phyloP scores from a whole-genome alignment of 2,113 vertebrate genomes.

The Corydoras maculifer region DNA sequence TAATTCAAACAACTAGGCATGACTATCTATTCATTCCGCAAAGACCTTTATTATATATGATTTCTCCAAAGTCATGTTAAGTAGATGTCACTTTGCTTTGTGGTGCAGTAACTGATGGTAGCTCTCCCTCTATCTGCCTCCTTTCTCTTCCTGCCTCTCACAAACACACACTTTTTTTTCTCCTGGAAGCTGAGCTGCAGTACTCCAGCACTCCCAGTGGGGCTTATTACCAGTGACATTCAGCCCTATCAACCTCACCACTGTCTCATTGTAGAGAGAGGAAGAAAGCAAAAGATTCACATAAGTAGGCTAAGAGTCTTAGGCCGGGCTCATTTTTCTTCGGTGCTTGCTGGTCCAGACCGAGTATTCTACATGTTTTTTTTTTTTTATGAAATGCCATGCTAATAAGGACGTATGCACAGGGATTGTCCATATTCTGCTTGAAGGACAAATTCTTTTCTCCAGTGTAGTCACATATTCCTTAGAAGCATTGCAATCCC shows the following conservation, averaged over 20 bases:
- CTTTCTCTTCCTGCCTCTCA: too few relatives aligned
- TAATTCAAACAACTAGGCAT: constrained; percentile 5
- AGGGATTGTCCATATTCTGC: constrained; percentile 6
- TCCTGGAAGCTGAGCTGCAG: constrained; percentile 17
- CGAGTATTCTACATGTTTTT: constrained; percentile 9
- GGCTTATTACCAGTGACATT: constrained; percentile 37
- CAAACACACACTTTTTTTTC: background rate
- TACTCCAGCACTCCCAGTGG: constrained; percentile 28
- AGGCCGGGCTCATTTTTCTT: constrained; percentile 27
- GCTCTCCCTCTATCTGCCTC: too few relatives aligned
- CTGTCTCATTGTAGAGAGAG: constrained; percentile 26
- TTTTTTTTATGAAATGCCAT: constrained; percentile 3
- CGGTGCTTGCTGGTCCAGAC: constrained; percentile 26
- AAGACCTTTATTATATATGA: constrained; percentile 11
- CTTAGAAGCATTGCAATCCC: background rate
- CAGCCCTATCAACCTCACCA: constrained; percentile 31
- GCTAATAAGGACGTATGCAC: constrained; percentile 17
- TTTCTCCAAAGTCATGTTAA: constrained; percentile 6
- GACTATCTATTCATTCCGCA: constrained; percentile 3
- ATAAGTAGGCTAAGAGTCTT: constrained; percentile 28
- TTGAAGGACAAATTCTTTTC: constrained; percentile 4
- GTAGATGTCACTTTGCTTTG: too few relatives aligned
- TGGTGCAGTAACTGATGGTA: too few relatives aligned
- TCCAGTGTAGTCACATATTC: background rate
- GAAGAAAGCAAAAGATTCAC: constrained; percentile 22